phyloP scores from a whole-genome alignment of 2,797 vertebrate genomes.

The Molothrus ater region DNA sequence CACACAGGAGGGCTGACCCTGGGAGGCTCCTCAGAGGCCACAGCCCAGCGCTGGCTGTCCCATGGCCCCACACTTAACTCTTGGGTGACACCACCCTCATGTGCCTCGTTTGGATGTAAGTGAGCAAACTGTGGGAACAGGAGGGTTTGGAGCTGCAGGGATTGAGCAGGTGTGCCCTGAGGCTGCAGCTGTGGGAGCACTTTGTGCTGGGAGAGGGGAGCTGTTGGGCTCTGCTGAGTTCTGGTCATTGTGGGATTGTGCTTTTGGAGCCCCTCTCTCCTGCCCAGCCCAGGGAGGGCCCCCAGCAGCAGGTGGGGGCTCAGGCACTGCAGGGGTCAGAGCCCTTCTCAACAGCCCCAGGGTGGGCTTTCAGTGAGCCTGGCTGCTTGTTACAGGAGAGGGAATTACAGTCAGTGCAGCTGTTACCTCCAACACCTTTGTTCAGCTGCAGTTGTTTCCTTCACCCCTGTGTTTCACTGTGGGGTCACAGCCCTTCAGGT shows the following conservation, averaged over 20 bases:
- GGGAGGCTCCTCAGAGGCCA: not conserved
- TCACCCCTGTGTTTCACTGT: rapidly evolving
- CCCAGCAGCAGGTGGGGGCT: not conserved
- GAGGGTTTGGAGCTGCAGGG: not conserved
- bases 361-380: not conserved
- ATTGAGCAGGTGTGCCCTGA: rapidly evolving
- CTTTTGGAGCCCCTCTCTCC: not conserved
- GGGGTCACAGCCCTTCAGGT: rapidly evolving
- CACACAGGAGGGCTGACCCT: rapidly evolving
- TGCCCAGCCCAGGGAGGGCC: not conserved
- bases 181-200: not conserved
- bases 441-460: not conserved
- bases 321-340: not conserved
- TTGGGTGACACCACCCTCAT: not conserved
- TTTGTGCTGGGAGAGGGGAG: not conserved
- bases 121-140: rapidly evolving
- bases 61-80: rapidly evolving
- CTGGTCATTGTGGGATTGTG: not conserved
- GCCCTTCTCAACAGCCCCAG: not conserved
- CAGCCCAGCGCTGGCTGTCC: not conserved
- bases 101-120: rapidly evolving
- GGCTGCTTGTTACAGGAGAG: not conserved
- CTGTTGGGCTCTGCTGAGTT: rapidly evolving
- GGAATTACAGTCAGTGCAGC: rapidly evolving
- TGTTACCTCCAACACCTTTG: rapidly evolving